Evolutionary conservation across 2,113 vertebrate species (phyloP), one percentile per base, ranked within the genome.

Genomic region (Hippopotamus amphibius): DNA sequence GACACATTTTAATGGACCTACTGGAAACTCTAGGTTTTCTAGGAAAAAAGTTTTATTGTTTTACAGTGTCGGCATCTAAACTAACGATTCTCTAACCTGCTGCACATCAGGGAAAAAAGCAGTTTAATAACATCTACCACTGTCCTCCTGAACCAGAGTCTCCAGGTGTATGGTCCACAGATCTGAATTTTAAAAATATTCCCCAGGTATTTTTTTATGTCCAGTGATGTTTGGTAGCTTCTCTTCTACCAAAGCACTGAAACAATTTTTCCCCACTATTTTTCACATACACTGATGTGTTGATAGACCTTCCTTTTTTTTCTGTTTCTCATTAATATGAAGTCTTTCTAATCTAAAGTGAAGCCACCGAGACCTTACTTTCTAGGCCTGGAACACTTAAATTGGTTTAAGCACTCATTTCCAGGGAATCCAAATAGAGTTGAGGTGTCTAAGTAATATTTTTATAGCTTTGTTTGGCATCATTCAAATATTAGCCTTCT

Each of bases 311-410:
- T 81, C 22, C 66, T 43, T 95, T 43, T 3, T 65, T 88, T 15
- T 48, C 55, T 76, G 26, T 68, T 90, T 61, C 24, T 17, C 46
- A 46, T 84, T 85, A 81, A 50, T 77, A 19, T 72, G 28, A 93
- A 91, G 53, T 82, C 61, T 88, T 91, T 86, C 83, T 92, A 66
- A 66, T 77, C 30, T 85, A 61, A 96, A 84, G 3, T 84, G 26
- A 28, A 97, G 61, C 37, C 66, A 83, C 12, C 72, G 59, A 91
- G n/a, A 95, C 55, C 69, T 93, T 84, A 63, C 63, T 93, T 97
- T 81, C 28, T 82, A 97, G 50, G 7, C 33, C 65, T 96, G 11
- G 48, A 85, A 96, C 80, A 74, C 7, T 50, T 90, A 90, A 93
- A 68, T 76, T 86, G 28, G 4, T 59, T 7, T 92, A 89, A 95